Percentiles rank a stretch among this genome's conserved stretches.
Evolutionary conservation across 2,113 vertebrate genomes (phyloP).

Genomic region (Butorides virescens): DNA sequence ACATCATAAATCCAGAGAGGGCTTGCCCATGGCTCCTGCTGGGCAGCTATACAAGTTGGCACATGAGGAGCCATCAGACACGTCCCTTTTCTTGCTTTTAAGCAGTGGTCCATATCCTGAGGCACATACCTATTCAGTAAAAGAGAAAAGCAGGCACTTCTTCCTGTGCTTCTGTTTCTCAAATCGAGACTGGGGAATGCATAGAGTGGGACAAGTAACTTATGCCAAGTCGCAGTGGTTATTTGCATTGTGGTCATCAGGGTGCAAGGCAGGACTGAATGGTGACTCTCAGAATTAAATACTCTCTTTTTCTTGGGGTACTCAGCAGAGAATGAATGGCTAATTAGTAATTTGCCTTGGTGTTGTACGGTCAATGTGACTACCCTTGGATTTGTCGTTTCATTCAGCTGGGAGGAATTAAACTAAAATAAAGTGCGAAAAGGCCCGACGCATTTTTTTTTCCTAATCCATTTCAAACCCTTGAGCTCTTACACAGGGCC

Average conservation of each 20-base stretch:
- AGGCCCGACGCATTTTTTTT: not conserved
- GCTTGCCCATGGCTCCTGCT: not conserved
- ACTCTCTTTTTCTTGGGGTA: not conserved
- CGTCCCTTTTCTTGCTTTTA: not conserved
- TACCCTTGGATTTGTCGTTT: not conserved
- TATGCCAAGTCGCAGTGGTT: not conserved
- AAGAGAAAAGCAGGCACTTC: not conserved
- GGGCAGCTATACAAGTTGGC: not conserved
- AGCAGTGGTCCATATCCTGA: not conserved
- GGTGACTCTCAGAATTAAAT: slow-evolving; percentile 20
- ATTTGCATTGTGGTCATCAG: not conserved
- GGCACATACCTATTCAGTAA: not conserved
- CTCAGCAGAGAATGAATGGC: slow-evolving; percentile 5
- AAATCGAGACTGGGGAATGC: not conserved
- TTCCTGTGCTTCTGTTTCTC: not conserved
- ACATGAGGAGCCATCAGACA: not conserved
- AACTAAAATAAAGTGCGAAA: not conserved
- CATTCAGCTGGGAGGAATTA: not conserved
- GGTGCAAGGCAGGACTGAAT: not conserved
- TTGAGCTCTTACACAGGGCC: not conserved
- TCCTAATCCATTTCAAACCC: slow-evolving; percentile 5
- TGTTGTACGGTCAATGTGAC: not conserved
- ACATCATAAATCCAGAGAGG: not conserved
- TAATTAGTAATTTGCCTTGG: slow-evolving; percentile 39
- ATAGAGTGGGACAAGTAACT: not conserved